phyloP scores from a whole-genome alignment of 2,888 invertebrate genomes.

The Pseudococcus jackbeardsleyi region DNA sequence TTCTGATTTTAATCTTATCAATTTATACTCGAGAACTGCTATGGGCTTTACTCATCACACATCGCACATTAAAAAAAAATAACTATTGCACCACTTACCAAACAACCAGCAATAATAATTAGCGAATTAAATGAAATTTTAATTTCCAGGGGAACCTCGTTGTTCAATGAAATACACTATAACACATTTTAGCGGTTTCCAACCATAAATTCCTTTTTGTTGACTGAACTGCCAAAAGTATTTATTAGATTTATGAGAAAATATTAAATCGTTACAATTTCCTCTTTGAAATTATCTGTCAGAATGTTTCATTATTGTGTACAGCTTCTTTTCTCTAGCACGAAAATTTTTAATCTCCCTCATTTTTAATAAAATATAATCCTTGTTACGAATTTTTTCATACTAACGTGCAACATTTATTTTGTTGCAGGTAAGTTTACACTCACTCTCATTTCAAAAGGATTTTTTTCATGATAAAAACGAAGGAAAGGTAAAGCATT shows the following conservation, averaged over 20 bases:
- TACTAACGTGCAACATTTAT: constrained; percentile 7
- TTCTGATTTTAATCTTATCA: no score
- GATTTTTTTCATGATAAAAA: no score
- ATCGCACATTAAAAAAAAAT: no score
- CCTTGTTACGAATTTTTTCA: constrained; percentile 1
- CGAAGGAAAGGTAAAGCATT: no score
- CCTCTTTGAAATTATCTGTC: not conserved
- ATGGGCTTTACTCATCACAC: no score
- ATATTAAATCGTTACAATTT: not conserved
- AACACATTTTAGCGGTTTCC: not conserved
- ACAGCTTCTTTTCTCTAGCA: not conserved
- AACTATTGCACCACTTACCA: no score
- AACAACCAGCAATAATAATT: no score
- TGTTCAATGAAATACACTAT: not conserved
- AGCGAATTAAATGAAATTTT: no score
- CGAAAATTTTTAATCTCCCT: not conserved
- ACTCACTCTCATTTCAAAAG: not conserved
- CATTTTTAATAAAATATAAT: constrained; percentile 7
- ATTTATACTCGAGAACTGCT: no score
- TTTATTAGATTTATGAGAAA: not conserved
- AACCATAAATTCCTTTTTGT: not conserved
- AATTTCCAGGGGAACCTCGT: not conserved
- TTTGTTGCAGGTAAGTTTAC: not conserved
- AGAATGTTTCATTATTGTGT: not conserved
- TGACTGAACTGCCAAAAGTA: not conserved